These are phyloP conservation scores for Campylomormyrus numenius DNA, from an alignment of 2,113 vertebrate genomes.

Conservation along the genomic window DNA sequence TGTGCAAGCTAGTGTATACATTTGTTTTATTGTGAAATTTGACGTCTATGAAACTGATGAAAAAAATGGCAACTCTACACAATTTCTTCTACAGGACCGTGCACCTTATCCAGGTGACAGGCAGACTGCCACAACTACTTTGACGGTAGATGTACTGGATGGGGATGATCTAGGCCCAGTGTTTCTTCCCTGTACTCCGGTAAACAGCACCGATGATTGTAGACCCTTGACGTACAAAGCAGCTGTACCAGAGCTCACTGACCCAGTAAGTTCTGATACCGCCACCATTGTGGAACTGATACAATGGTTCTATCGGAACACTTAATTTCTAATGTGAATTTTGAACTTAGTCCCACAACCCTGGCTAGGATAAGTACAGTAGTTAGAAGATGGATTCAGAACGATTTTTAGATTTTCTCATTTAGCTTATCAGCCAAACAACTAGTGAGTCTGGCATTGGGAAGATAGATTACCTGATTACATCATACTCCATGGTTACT, in stretches of 20 bases:
- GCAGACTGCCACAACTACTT: constrained; percentile 81
- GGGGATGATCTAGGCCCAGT: constrained; percentile 92
- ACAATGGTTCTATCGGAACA: background rate
- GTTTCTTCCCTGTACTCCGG: constrained; percentile 86
- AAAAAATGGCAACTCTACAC: background rate
- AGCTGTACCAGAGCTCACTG: constrained; percentile 74
- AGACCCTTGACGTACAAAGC: constrained; percentile 82
- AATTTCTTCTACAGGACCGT: constrained; percentile 66
- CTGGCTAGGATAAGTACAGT: background rate
- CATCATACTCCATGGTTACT: background rate
- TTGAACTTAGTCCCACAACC: background rate
- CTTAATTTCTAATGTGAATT: background rate
- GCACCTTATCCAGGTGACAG: constrained; percentile 78
- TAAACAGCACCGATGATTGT: constrained; percentile 84
- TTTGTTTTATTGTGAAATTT: background rate
- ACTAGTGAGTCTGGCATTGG: background rate
- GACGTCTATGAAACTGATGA: background rate
- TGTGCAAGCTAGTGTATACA: background rate
- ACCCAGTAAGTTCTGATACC: constrained; percentile 70
- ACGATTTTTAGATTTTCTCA: background rate
- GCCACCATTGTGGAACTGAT: background rate
- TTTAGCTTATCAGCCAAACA: background rate
- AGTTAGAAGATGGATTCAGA: background rate
- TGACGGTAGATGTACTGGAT: constrained; percentile 86
- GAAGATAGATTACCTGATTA: background rate